Base-by-base conservation (phyloP, 2,113 vertebrate species). In the Pica pica region DNA sequence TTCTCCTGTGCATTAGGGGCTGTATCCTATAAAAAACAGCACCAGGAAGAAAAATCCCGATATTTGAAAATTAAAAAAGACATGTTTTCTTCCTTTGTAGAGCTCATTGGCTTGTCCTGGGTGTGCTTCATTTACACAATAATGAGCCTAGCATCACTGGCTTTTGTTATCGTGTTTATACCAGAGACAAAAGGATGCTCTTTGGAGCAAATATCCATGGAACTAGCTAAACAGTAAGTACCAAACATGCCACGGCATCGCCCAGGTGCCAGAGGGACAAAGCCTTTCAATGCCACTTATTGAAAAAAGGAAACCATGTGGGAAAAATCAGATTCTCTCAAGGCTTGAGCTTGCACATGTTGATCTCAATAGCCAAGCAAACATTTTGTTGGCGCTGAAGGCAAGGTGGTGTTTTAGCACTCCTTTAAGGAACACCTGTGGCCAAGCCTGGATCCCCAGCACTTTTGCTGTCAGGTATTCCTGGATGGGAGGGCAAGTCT, bases 121-220 rank as follows among this genome's bases (percentile, higher is more conserved):
- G 98, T 99, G 67, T 99, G 99, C 97, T 99, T 99, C 97, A 97
- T 98, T 70, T 99, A 99, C 49, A 96, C 99, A 33, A 95, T 98
- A 63, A 98, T 99, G 98, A 99, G 99, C 94, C 98, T 99, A 18
- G 97, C 98, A 26, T 98, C 98, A 10, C 96, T 99, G 96, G 97
- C 98, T 84, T 99, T 99, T 87, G 98, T 99, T 90, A 95, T 99
- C 94, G 83, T 98, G 91, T 99, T 98, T 92, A 98, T 99, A 90
- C 99, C 99, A 8, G 98, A 99, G 97, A 99, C 99, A 6, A 99
- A 99, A 93, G 99, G 99, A 64, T 97, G 97, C 42, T 98, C 99
- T 11, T 97, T 99, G 97, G 99, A 99, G 96, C 98, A 99, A 96
- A 99, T 99, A 96, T 99, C 99, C 16, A 98, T 98, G 97, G 98